Base-by-base conservation (phyloP, 2,113 vertebrate species). In the Paramisgurnus dabryanus region DNA sequence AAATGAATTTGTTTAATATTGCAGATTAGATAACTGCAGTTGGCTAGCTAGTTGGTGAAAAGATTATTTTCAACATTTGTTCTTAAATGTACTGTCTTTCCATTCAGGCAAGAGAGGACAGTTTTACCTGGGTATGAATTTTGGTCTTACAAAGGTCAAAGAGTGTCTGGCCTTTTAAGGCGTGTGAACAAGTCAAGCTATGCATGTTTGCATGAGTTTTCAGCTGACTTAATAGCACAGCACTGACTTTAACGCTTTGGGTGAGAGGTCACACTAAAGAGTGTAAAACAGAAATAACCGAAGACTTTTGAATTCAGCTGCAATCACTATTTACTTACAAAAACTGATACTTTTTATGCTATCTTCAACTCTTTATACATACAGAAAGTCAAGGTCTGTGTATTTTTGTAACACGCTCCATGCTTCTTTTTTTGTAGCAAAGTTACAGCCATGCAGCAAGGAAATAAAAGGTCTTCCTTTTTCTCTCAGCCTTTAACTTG, bases 361-460 rank as follows among this genome's bases (percentile, higher is more conserved):
- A 6, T 61, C 8, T 40, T 55, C 45, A 18, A 15, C 43, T 43
- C 4, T 67, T 60, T 9, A 39, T 49, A 43, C 39, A 50, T 50
- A 11, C 6, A n/a, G 8, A 61, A 18, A 70, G 22, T 27, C 57
- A 27, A 6, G 7, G 12, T 41, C 11, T 55, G 41, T 63, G 41
- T 58, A 13, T 45, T 17, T 80, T 53, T 75, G 65, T 87, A 81
- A 89, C 68, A n/a, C 78, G 71, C 60, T 83, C 45, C 82, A 80
- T 89, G 87, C 81, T 88, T 89, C 89, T 87, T 64, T 80, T 85
- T 87, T 86, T 64, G 67, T 91, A 91, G 89, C 84, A 86, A 87
- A 87, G 86, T 89, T 78, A 88, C 88, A 0, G 67, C 87, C 81
- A 76, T 88, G 73, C 87, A 88, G 63, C 86, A 83, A 86, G 86